phyloP scores from a whole-genome alignment of 2,888 invertebrate species.

The Brachypterus glaber region DNA sequence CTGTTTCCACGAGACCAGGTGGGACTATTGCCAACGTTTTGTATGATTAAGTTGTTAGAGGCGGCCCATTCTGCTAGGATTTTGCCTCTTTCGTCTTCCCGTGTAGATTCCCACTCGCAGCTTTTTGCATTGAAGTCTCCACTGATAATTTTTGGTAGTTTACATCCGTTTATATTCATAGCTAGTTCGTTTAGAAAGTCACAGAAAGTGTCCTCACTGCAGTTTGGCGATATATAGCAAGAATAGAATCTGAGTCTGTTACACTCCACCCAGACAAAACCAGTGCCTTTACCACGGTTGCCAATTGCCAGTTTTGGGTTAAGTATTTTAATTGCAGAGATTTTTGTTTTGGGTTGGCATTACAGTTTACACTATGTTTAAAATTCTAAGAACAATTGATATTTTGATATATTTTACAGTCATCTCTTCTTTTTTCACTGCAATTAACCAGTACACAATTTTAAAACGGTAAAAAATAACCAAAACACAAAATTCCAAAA shows the following conservation, averaged over 20 bases:
- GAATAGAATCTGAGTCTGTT: neutral
- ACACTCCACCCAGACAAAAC: neutral
- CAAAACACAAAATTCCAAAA: too few relatives aligned
- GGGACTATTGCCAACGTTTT: too few relatives aligned
- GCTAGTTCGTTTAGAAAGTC: neutral
- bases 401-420: too few relatives aligned
- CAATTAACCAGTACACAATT: too few relatives aligned
- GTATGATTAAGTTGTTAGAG: neutral
- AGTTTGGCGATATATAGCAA: neutral
- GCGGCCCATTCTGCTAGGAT: neutral
- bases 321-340: neutral
- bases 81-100: neutral
- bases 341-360: too few relatives aligned
- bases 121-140: neutral
- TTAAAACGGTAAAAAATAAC: too few relatives aligned
- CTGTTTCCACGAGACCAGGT: too few relatives aligned
- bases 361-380: too few relatives aligned
- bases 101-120: neutral
- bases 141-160: neutral
- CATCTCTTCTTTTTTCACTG: too few relatives aligned
- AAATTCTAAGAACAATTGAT: too few relatives aligned
- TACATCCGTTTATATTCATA: neutral
- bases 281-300: neutral
- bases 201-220: neutral
- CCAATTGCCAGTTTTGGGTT: neutral